phyloP scores from a whole-genome alignment of 1,140 invertebrate species.

The Lepidotrigona ventralis region DNA sequence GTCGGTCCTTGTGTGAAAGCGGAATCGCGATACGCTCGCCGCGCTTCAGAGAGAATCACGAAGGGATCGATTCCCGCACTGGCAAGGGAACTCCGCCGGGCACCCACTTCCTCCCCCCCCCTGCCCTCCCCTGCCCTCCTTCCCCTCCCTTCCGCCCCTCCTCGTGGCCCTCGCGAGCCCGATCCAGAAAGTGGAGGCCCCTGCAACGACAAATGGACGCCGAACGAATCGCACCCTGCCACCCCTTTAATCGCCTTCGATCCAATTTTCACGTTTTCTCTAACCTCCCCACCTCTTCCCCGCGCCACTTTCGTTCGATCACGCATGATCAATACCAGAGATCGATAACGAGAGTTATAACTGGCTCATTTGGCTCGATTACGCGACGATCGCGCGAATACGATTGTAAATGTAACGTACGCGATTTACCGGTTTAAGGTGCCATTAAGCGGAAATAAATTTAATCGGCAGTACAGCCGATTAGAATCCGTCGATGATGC shows the following conservation, averaged over 20 bases:
- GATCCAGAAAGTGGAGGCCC: constrained; percentile 3
- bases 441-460: too few species aligned
- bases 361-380: neutral
- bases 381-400: neutral
- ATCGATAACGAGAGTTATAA: constrained; percentile 10
- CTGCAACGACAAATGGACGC: constrained; percentile 34
- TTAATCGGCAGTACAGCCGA: too few species aligned
- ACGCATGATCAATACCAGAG: constrained; percentile 29
- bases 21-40: constrained; percentile 28
- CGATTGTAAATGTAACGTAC: neutral
- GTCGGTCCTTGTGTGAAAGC: constrained; percentile 20
- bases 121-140: too few species aligned
- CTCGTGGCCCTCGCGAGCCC: too few species aligned
- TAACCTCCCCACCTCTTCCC: too few species aligned
- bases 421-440: too few species aligned
- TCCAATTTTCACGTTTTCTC: constrained; percentile 30
- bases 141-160: too few species aligned
- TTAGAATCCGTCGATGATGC: too few species aligned
- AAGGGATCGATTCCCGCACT: constrained; percentile 57
- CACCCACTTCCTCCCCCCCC: neutral
- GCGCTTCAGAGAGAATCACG: constrained; percentile 29
- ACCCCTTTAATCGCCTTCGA: constrained; percentile 36
- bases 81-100: constrained; percentile 40
- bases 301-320: neutral
- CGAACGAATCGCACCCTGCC: constrained; percentile 17